These are phyloP conservation scores for Nothoprocta pentlandii DNA, from an alignment of 2,113 vertebrate genomes.

Conservation along the genomic window DNA sequence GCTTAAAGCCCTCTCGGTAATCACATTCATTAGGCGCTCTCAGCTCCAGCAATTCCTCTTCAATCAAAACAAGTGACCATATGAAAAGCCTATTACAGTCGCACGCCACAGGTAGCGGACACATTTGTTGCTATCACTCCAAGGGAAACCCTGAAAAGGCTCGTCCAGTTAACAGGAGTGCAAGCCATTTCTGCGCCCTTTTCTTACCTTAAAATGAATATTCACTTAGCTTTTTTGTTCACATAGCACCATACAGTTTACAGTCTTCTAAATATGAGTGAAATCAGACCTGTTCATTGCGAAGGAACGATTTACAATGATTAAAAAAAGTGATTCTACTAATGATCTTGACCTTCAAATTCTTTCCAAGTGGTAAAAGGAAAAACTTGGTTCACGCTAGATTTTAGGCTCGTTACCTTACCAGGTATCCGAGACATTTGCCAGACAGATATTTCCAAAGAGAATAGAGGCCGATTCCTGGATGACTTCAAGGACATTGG, in stretches of 20 bases:
- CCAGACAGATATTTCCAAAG: not conserved
- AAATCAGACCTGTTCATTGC: not conserved
- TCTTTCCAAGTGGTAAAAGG: not conserved
- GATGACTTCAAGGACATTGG: not conserved
- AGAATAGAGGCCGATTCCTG: accelerated
- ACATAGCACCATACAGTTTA: not conserved
- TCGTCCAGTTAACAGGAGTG: not conserved
- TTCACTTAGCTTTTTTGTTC: not conserved
- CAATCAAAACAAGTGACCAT: constrained; percentile 55
- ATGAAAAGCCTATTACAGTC: constrained; percentile 21
- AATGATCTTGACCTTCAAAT: not conserved
- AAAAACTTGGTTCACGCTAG: not conserved
- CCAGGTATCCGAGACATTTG: not conserved
- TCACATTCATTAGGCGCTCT: constrained; percentile 29
- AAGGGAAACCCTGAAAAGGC: constrained; percentile 1
- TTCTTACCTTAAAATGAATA: not conserved
- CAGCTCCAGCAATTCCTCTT: constrained; percentile 30
- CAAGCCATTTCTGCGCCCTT: constrained; percentile 6
- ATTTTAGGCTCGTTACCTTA: not conserved
- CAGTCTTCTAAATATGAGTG: constrained; percentile 15
- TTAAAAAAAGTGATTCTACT: not conserved
- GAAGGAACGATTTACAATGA: not conserved
- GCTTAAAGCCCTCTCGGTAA: constrained; percentile 7
- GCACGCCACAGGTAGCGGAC: not conserved
- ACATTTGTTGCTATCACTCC: not conserved